These are phyloP conservation scores for Lacerta viridis DNA, from an alignment of 2,797 vertebrate genomes.

Conservation along the genomic window DNA sequence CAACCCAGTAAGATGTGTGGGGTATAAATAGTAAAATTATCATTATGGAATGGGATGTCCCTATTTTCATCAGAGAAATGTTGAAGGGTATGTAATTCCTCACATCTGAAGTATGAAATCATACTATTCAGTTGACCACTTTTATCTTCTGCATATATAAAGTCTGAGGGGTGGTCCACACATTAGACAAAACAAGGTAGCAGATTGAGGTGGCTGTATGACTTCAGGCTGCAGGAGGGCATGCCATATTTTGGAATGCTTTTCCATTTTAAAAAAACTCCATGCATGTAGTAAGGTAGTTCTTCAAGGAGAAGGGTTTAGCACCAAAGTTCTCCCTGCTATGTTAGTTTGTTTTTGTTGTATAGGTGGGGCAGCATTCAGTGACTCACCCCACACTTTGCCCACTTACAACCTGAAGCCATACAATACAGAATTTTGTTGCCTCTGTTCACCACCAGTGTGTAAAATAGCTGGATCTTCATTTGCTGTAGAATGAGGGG, in stretches of 20 bases:
- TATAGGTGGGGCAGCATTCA: background rate
- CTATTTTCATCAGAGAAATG: too few species aligned
- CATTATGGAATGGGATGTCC: too few species aligned
- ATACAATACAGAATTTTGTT: background rate
- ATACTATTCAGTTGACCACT: background rate
- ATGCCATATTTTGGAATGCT: background rate
- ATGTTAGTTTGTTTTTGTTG: background rate
- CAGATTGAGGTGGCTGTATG: background rate
- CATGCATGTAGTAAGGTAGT: background rate
- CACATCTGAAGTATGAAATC: background rate
- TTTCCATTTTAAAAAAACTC: background rate
- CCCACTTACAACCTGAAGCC: background rate
- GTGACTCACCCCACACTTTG: background rate
- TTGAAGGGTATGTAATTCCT: background rate
- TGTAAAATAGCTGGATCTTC: background rate
- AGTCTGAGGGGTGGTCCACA: background rate
- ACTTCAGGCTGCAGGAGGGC: background rate
- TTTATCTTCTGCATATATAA: background rate
- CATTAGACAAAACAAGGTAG: background rate
- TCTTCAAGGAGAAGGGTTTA: background rate
- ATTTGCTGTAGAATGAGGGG: background rate
- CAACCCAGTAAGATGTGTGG: too few species aligned
- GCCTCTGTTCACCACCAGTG: background rate
- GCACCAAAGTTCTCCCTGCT: background rate
- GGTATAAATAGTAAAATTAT: too few species aligned